A percentile compares a stretch with the other conserved stretches of the same genome.
Evolutionary conservation across 2,797 vertebrate genomes (phyloP).

Genomic region (Lophotriccus pileatus): DNA sequence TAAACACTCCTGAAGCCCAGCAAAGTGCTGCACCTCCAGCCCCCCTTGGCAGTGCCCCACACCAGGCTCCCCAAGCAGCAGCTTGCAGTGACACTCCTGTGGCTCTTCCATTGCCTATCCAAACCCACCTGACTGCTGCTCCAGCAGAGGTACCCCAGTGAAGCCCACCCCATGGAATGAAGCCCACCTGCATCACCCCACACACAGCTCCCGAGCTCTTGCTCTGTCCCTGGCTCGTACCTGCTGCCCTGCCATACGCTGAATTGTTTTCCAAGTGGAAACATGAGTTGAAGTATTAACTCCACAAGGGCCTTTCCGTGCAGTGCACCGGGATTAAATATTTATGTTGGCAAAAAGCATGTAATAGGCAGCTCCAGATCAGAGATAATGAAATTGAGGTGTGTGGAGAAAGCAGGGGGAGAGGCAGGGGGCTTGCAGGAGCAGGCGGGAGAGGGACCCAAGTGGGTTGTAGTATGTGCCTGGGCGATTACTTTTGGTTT

Average conservation of each 20-base stretch:
- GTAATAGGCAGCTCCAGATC: constrained; percentile 24
- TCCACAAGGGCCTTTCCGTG: constrained; percentile 14
- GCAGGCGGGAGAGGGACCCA: neutral
- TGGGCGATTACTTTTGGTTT: neutral
- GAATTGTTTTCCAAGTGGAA: constrained; percentile 52
- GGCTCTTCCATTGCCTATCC: neutral
- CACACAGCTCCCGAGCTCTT: fast-evolving
- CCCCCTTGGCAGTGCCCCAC: neutral
- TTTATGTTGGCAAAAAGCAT: constrained; percentile 62
- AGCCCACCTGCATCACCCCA: neutral
- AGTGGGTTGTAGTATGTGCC: neutral
- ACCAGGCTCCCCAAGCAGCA: neutral
- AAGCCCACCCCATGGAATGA: neutral
- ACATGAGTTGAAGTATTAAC: constrained; percentile 31
- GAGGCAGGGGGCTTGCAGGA: neutral
- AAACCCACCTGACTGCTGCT: fast-evolving
- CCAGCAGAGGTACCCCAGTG: neutral
- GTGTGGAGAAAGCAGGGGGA: neutral
- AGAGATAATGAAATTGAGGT: constrained; percentile 47
- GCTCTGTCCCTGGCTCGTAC: neutral
- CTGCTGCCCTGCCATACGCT: neutral
- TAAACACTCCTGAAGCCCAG: neutral
- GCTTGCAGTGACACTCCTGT: neutral
- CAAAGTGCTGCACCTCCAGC: neutral
- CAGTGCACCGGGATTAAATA: constrained; percentile 45